Base-by-base conservation (phyloP, 2,113 vertebrate genomes). In the Diglossa brunneiventris region DNA sequence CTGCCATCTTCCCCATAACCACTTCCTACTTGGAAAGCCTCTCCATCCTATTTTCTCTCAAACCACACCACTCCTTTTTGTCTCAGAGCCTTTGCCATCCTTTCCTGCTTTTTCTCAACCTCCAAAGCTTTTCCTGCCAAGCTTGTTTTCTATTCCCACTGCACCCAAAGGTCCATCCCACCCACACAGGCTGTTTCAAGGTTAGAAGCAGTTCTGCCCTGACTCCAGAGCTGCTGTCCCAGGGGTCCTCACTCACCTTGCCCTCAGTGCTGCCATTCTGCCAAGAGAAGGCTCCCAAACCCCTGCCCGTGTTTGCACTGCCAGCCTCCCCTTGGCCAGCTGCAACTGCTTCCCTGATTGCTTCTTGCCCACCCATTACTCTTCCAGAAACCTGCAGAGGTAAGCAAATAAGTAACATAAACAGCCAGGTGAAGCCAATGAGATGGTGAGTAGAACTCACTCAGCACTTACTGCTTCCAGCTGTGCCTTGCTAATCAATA, bases 301-400 rank as follows among this genome's bases (percentile, higher is more conserved):
- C 28, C 35, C 24, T 10, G 4, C 33, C 23, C 15, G 1, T 4
- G 2, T 19, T 27, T 44, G 23, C 37, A 14, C 33, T 66, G 23
- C 15, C 50, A 47, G 41, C 26, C 19, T 41, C 1, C 67, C 59
- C 37, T 9, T n/a, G 30, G 11, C 56, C 56, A 79, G 22, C 55
- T 75, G 20, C 26, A 72, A 2, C 80, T 49, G 12, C n/a, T 76
- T 10, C 52, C 35, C 68, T 23, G 5, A 11, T 27, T n/a, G 20
- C 15, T 20, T 8, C 13, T 5, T 4, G 13, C 18, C 10, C 30
- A 27, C 4, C 5, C 15, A 3, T 35, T 3, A 28, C 21, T 18
- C 19, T 15, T 19, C 39, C 64, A 79, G 69, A 91, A 61, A 67
- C 10, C 44, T 39, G 6, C 1, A 15, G 23, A 44, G 61, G 39